Conservation (phyloP, 2,113 vertebrate genomes). For the Psittacula cyanocephala region DNA sequence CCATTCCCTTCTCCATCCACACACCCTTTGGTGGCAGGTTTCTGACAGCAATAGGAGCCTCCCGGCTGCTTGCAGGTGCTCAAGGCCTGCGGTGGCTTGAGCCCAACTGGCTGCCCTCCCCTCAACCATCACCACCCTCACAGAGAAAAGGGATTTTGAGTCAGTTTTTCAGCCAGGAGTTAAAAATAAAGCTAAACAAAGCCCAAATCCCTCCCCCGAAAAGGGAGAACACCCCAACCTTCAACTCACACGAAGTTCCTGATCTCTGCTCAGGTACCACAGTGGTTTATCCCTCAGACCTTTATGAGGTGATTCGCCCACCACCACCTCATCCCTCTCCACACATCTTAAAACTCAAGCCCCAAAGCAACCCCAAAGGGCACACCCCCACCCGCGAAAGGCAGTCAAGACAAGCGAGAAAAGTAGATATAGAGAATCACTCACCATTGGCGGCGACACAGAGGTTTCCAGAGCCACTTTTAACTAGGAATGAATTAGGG, state of each 20-base stretch:
- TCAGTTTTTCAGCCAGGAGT: not conserved
- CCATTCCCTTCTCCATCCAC: not conserved
- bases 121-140: not conserved
- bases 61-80: not conserved
- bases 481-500: conserved; percentile 96
- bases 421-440: conserved; percentile 72
- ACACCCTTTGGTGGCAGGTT: not conserved
- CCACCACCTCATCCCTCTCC: not conserved
- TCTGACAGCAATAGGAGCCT: not conserved
- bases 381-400: not conserved
- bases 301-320: not conserved
- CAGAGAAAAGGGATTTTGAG: not conserved
- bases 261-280: not conserved
- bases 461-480: conserved; percentile 92
- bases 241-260: no score
- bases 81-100: not conserved
- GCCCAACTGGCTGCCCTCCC: not conserved
- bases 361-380: no score
- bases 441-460: conserved; percentile 90
- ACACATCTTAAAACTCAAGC: not conserved
- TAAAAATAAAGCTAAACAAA: not conserved
- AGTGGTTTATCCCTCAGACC: rapidly evolving
- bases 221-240: not conserved
- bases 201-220: rapidly evolving
- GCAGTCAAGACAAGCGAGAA: not conserved